Base-by-base conservation (phyloP, 64 coral and sea anemone genomes). In the Exaiptasia diaphana region DNA sequence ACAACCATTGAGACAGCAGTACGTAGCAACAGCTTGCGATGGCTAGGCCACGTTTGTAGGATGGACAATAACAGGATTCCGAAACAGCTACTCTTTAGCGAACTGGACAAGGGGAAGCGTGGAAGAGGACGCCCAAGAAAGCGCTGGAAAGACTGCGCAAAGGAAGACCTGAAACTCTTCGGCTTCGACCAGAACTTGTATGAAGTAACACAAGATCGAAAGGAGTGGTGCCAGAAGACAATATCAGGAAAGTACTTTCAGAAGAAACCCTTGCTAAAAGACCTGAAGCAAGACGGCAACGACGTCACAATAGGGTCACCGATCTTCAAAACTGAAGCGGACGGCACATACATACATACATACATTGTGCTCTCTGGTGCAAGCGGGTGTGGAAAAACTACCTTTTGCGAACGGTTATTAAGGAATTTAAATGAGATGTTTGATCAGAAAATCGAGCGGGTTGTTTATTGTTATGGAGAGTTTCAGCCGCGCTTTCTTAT, bases 121-220 rank as follows among this genome's bases (percentile, higher is more conserved):
- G 71, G 20, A 68, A 43, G 50, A 4, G 65, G 64, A 7, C 26
- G 68, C 5, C 50, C 38, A 10, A 14, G 68, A 32, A 74, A 85
- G 24, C 11, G 53, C 9, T 74, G 23, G 15, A 83, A 83, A 49
- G 64, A 70, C 80, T 44, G 23, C 30, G 20, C 74, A 4, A 85
- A 73, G 1, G 67, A 25, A 31, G 30, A 22, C 25, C n/a, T 56
- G 17, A 71, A 71, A 71, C 12, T 38, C 6, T 71, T 30, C n/a
- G 67, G 20, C 12, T 38, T 71, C 67, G 67, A 71, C 67, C 32
- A n/a, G n/a, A n/a, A n/a, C n/a, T n/a, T n/a, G n/a, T n/a, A n/a
- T n/a, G n/a, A n/a, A n/a, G n/a, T n/a, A n/a, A n/a, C n/a, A n/a
- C n/a, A n/a, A n/a, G n/a, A n/a, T n/a, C n/a, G n/a, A n/a, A n/a